phyloP scores from a whole-genome alignment of 2,888 invertebrate genomes.

The Myopa tessellatipennis region DNA sequence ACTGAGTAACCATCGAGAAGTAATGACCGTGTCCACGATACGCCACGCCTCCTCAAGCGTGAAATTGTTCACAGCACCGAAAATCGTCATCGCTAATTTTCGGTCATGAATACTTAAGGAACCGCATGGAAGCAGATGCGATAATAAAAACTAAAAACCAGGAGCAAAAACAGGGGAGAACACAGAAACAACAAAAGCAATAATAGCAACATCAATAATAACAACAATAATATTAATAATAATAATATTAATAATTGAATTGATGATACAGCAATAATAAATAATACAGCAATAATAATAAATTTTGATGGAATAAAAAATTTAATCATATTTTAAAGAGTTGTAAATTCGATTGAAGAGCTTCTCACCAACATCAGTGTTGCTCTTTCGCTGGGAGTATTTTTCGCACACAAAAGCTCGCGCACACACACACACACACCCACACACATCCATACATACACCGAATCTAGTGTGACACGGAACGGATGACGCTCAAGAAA shows the following conservation, averaged over 20 bases:
- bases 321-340: too few relatives aligned
- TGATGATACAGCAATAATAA: not conserved
- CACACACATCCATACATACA: too few relatives aligned
- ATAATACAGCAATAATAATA: too few relatives aligned
- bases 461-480: not conserved
- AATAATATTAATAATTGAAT: not conserved
- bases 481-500: slow-evolving; percentile 2
- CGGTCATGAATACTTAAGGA: not conserved
- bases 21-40: not conserved
- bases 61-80: not conserved
- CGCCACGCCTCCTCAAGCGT: not conserved
- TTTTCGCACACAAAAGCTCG: too few relatives aligned
- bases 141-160: not conserved
- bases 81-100: not conserved
- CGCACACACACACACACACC: too few relatives aligned
- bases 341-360: not conserved
- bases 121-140: not conserved
- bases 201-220: too few relatives aligned
- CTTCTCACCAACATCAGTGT: not conserved
- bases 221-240: too few relatives aligned
- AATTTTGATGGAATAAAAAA: too few relatives aligned
- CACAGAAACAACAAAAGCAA: too few relatives aligned
- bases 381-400: too few relatives aligned
- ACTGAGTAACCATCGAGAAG: too few relatives aligned
- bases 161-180: too few relatives aligned